Evolutionary conservation across 2,888 invertebrate species (phyloP).

Genomic region (Pseudococcus longispinus): DNA sequence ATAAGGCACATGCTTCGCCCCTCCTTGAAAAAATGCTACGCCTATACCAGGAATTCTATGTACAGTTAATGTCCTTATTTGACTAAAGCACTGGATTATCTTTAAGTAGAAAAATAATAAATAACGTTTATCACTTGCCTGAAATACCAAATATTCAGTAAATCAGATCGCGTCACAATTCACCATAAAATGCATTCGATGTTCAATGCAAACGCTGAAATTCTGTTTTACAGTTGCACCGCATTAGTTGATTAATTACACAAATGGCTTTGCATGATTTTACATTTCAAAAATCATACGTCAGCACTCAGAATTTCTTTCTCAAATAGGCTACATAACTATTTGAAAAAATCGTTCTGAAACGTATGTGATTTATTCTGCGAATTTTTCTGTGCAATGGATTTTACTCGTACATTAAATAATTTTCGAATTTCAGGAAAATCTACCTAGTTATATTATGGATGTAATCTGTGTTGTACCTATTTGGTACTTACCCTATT

Average conservation of each 20-base stretch:
- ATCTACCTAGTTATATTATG: neutral
- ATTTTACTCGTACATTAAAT: too few species aligned
- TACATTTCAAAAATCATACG: neutral
- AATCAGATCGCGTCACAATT: neutral
- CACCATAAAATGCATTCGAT: neutral
- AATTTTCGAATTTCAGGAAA: too few species aligned
- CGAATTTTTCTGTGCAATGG: too few species aligned
- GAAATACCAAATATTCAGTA: neutral
- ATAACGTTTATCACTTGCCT: neutral
- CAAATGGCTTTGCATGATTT: neutral
- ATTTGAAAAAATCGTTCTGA: neutral
- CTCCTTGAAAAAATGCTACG: too few species aligned
- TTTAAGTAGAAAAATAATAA: neutral
- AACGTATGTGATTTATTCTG: too few species aligned
- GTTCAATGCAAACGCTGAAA: neutral
- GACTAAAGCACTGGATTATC: too few species aligned
- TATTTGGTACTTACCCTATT: neutral
- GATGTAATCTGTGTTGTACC: neutral
- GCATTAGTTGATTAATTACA: neutral
- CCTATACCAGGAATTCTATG: too few species aligned
- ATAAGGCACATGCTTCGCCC: too few species aligned
- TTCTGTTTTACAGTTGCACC: neutral
- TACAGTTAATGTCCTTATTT: too few species aligned
- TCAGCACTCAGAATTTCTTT: neutral
- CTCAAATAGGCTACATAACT: neutral